Conservation (phyloP, 30 jellyfish, hydroid and myxozoan species). For the Turritopsis dohrnii region DNA sequence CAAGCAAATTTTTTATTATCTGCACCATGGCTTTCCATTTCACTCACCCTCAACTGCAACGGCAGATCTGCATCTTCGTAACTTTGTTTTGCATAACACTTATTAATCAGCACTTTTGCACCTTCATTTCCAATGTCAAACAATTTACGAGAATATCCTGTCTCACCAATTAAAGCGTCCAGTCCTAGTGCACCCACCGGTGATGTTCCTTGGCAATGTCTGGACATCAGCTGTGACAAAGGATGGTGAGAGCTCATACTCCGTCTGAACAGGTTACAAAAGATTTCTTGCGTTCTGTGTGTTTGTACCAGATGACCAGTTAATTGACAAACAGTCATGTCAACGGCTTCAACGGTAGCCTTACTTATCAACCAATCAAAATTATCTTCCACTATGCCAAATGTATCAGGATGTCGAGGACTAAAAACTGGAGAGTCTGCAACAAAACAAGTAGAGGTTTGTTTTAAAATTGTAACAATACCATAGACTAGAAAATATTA, state of each 20-base stretch:
- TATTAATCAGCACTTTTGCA: slow-evolving; percentile 46
- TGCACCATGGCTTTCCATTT: neutral
- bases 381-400: slow-evolving; percentile 32
- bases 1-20: neutral
- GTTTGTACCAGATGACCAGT: slow-evolving; percentile 78
- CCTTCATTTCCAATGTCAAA: slow-evolving; percentile 91
- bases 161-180: slow-evolving; percentile 26
- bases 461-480: neutral
- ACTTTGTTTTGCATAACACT: slow-evolving; percentile 51
- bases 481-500: neutral
- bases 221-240: slow-evolving; percentile 35
- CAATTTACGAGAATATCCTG: slow-evolving; percentile 57
- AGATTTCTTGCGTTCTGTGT: slow-evolving; percentile 70
- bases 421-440: slow-evolving; percentile 67
- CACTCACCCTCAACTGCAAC: neutral
- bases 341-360: slow-evolving; percentile 71
- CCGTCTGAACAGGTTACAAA: slow-evolving; percentile 71
- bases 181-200: slow-evolving; percentile 40
- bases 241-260: slow-evolving; percentile 77
- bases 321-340: slow-evolving; percentile 69
- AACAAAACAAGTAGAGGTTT: neutral
- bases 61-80: slow-evolving; percentile 25
- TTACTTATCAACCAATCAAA: slow-evolving; percentile 71
- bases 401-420: slow-evolving; percentile 23
- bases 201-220: slow-evolving; percentile 63